phyloP scores from a whole-genome alignment of 2,888 invertebrate genomes.

The Drosophila nigricruria region DNA sequence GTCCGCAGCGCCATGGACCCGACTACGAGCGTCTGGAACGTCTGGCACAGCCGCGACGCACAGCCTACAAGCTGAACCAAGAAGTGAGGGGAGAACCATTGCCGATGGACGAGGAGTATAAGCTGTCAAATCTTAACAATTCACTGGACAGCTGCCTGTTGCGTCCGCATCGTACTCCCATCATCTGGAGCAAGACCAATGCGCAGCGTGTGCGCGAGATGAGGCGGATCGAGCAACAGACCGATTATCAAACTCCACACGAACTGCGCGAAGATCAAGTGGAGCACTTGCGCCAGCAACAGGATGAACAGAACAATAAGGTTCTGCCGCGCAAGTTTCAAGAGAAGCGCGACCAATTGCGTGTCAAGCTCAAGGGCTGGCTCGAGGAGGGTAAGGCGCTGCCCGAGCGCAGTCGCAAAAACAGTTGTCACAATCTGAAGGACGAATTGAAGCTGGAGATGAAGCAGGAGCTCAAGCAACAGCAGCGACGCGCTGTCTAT shows the following conservation, averaged over 20 bases:
- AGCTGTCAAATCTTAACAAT: background rate
- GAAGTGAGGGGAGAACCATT: background rate
- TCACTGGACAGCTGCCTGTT: background rate
- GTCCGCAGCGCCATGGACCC: slow-evolving; percentile 17
- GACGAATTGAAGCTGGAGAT: background rate
- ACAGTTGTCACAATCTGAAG: background rate
- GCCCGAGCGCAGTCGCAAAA: slow-evolving; percentile 7
- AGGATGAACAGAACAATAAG: slow-evolving; percentile 27
- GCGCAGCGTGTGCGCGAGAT: slow-evolving; percentile 24
- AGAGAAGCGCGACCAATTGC: slow-evolving; percentile 26
- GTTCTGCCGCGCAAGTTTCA: slow-evolving; percentile 24
- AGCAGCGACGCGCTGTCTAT: slow-evolving; percentile 8
- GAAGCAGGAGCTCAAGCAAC: background rate
- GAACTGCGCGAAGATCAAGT: slow-evolving; percentile 26
- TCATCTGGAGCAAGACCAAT: slow-evolving; percentile 30
- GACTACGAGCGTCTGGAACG: slow-evolving; percentile 39
- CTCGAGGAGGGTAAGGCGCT: slow-evolving; percentile 24
- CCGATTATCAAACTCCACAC: background rate
- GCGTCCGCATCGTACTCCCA: background rate
- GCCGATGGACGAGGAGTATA: background rate
- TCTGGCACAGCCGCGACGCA: slow-evolving; percentile 39
- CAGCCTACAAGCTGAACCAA: background rate
- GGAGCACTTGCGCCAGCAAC: slow-evolving; percentile 33
- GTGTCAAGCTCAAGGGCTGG: slow-evolving; percentile 29
- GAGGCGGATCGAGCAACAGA: background rate